Evolutionary conservation across 2,888 invertebrate genomes (phyloP).

Genomic region (Apamea epomidion): DNA sequence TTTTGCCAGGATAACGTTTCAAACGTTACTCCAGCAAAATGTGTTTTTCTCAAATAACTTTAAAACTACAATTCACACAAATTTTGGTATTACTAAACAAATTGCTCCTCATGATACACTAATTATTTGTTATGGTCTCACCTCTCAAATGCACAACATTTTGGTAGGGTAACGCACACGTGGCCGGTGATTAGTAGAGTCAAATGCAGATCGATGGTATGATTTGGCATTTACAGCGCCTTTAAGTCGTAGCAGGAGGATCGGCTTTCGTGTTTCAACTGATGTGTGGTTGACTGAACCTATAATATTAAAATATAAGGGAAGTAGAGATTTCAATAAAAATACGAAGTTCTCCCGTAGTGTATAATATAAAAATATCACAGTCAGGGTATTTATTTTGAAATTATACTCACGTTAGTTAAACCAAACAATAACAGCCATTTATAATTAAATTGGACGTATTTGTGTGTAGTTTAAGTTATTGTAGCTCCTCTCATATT

Average conservation of each 20-base stretch:
- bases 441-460: constrained; percentile 42
- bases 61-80: too few species aligned
- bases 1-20: too few species aligned
- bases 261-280: background rate
- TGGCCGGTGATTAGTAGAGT: too few species aligned
- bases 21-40: too few species aligned
- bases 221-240: background rate
- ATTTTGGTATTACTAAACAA: too few species aligned
- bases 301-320: background rate
- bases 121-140: too few species aligned
- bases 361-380: constrained; percentile 84
- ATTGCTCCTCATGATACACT: too few species aligned
- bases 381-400: constrained; percentile 75
- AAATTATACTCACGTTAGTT: constrained; percentile 72
- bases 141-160: too few species aligned
- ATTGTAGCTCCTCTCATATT: background rate
- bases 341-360: constrained; percentile 57
- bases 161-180: too few species aligned
- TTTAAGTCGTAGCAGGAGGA: background rate
- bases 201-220: background rate
- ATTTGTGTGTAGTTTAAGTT: constrained; percentile 20
- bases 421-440: constrained; percentile 23
- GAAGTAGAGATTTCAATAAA: constrained; percentile 21
- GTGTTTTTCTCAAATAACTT: too few species aligned
- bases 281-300: background rate